Percentiles rank a stretch among this genome's conserved stretches.
Evolutionary conservation across 2,888 invertebrate genomes (phyloP).

Genomic region (Pycnomerus fuliginosus): DNA sequence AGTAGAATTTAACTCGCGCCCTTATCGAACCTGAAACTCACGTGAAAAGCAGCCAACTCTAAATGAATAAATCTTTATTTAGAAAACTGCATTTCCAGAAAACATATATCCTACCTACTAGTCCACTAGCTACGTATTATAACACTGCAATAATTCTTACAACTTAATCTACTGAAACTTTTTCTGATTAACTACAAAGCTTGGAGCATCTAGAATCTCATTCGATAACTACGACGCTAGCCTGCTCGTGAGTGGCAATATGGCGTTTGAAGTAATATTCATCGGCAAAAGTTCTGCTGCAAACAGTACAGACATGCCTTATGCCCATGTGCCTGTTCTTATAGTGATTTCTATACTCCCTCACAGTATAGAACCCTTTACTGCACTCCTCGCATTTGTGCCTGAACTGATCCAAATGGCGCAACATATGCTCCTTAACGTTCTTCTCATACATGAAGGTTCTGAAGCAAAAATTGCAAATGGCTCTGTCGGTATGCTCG

Average conservation of each 20-base stretch:
- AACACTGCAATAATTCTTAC: no score
- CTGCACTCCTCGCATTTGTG: conserved; percentile 50
- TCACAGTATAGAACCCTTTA: conserved; percentile 51
- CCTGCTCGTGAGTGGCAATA: conserved; percentile 47
- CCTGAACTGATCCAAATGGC: conserved; percentile 50
- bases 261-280: conserved; percentile 51
- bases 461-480: conserved; percentile 50
- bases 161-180: no score
- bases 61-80: no score
- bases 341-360: conserved; percentile 51
- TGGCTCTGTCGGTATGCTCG: conserved; percentile 47
- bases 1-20: no score
- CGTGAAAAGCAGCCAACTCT: no score
- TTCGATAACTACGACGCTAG: no score
- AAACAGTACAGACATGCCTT: conserved; percentile 48
- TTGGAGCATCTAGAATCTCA: no score
- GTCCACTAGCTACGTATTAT: no score
- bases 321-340: conserved; percentile 52
- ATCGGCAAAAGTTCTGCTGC: conserved; percentile 49
- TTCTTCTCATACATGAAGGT: conserved; percentile 53
- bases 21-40: no score
- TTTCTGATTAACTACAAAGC: no score
- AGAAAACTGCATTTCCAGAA: no score
- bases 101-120: no score
- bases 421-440: conserved; percentile 50